Base-by-base conservation (phyloP, 2,113 vertebrate genomes). In the Pardalotus punctatus region DNA sequence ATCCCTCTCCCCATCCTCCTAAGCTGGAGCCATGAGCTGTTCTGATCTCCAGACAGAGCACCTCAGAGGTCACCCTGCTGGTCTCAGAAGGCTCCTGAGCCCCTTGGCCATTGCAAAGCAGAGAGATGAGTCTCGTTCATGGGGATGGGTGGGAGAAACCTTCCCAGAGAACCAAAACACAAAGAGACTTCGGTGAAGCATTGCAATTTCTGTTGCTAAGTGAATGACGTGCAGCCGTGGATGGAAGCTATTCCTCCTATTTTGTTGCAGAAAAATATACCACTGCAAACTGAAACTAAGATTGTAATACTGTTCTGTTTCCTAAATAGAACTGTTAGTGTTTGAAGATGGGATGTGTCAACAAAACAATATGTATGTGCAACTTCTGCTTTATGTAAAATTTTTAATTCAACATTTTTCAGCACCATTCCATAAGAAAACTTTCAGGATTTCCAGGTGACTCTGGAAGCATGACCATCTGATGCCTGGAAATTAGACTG, bases 1-100 rank as follows among this genome's bases (percentile, higher is more conserved):
- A 21, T 0, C 12, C 11, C 4, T 3, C 25, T 69, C 18, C 19
- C 9, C 9, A 22, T 0, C 4, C 6, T 69, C 57, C 21, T 58
- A 22, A 61, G 1, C 22, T 84, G 71, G 13, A 87, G 38, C 12
- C 20, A 31, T 15, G 19, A 80, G 6, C 16, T 69, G 28, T 22
- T 70, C 66, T 88, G 45, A 25, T 62, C 17, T 35, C 43, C 3
- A 2, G 58, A 47, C 0, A 56, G 50, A 11, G 25, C 10, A 61
- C 35, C 89, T 47, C 29, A 40, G 43, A 64, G 8, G 33, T 20
- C 60, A 35, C 6, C 7, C 14, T 74, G 47, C 17, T 67, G 21
- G 21, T 84, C 42, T 86, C 43, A 62, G 56, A 36, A 60, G 56
- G 17, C 22, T 84, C 22, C 42, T 31, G 36, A 90, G 11, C 22